Percentiles rank a stretch among this genome's conserved stretches.
Conservation (phyloP, 2,113 vertebrate species). For the Esox niger region DNA sequence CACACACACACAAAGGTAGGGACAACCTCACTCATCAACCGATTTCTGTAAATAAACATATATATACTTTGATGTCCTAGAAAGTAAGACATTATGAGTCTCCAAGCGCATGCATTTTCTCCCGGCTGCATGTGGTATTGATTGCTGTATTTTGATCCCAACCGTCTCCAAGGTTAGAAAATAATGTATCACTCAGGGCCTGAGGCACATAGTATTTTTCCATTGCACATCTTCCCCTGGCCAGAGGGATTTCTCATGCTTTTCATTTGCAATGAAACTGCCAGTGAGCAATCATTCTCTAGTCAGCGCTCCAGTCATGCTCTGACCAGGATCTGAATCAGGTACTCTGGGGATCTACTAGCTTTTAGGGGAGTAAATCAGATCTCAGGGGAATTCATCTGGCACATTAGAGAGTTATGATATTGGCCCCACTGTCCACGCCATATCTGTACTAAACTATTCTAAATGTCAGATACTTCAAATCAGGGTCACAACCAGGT, state of each 20-base stretch:
- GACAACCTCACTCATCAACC: neutral
- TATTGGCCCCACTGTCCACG: no score
- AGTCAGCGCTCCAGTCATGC: constrained; percentile 20
- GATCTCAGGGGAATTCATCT: constrained; percentile 28
- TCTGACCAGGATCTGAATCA: constrained; percentile 26
- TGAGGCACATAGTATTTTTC: constrained; percentile 60
- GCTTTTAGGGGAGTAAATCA: constrained; percentile 22
- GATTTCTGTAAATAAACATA: neutral
- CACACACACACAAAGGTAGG: constrained; percentile 4
- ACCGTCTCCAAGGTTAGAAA: constrained; percentile 54
- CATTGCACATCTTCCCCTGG: constrained; percentile 55
- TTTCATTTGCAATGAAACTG: constrained; percentile 58
- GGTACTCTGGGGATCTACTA: constrained; percentile 23
- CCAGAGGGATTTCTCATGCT: constrained; percentile 44
- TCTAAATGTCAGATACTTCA: no score
- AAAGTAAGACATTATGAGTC: constrained; percentile 53
- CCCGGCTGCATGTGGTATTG: constrained; percentile 57
- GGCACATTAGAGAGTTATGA: neutral
- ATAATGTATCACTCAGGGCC: constrained; percentile 58
- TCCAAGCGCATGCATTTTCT: constrained; percentile 37
- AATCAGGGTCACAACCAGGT: no score
- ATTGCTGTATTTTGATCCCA: constrained; percentile 55
- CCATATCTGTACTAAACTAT: no score
- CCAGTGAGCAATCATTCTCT: constrained; percentile 45
- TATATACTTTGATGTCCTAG: constrained; percentile 13